A percentile compares a stretch with the other conserved stretches of the same genome.
Conservation (phyloP, 2,113 vertebrate genomes). For the Tachycineta bicolor region DNA sequence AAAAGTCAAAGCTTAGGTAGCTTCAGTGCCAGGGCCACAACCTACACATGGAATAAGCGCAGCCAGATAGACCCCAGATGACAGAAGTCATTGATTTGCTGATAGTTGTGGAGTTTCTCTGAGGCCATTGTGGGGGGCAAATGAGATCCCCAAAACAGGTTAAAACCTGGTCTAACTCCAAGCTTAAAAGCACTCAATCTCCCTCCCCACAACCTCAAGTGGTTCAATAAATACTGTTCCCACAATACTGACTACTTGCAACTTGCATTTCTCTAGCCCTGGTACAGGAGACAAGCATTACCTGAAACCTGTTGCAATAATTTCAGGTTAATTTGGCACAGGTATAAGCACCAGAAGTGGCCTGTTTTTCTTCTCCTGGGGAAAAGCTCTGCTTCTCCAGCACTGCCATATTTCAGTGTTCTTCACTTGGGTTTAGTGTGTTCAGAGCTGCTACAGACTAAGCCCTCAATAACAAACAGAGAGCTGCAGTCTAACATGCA, state of each 20-base stretch:
- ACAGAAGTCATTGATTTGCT: not conserved
- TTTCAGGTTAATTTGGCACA: not conserved
- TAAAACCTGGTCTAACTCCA: not conserved
- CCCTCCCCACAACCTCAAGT: not conserved
- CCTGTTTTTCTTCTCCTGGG: too few species aligned
- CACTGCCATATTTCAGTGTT: not conserved
- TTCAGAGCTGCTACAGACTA: not conserved
- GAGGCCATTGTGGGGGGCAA: not conserved
- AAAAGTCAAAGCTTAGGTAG: not conserved
- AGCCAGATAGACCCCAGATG: not conserved
- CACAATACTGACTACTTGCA: not conserved
- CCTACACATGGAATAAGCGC: not conserved
- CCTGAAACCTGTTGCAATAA: not conserved
- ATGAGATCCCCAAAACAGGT: not conserved
- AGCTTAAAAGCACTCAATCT: not conserved
- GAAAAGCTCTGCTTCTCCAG: not conserved
- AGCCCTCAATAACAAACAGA: not conserved
- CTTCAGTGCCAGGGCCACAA: not conserved
- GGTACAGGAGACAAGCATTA: not conserved
- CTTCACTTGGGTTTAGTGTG: not conserved
- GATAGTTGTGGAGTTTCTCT: not conserved
- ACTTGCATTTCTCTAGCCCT: not conserved
- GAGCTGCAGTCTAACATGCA: not conserved
- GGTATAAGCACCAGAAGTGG: not conserved
- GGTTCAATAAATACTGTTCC: not conserved